Percentiles rank a stretch among this genome's conserved stretches.
Conservation (phyloP, 2,888 invertebrate genomes). For the Eupithecia centaureata region DNA sequence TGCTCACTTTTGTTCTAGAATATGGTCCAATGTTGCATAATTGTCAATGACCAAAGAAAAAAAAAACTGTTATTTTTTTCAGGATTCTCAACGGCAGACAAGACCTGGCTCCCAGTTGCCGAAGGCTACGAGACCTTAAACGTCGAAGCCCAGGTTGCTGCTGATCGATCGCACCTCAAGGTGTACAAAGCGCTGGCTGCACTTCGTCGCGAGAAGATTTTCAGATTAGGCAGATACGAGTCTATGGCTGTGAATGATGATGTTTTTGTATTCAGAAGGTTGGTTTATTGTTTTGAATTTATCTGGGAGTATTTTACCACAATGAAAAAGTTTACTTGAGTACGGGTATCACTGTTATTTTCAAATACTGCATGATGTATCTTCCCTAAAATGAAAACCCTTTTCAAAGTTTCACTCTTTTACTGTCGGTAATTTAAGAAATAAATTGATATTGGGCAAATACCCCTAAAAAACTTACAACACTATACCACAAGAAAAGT, state of each 20-base stretch:
- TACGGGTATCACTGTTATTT: too few relatives aligned
- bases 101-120: conserved; percentile 88
- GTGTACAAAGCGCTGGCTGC: conserved; percentile 84
- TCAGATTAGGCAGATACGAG: conserved; percentile 81
- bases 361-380: neutral
- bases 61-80: neutral
- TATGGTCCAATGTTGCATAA: neutral
- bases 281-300: conserved; percentile 16
- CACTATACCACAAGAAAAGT: neutral
- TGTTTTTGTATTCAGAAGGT: conserved; percentile 84
- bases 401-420: neutral
- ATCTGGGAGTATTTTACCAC: neutral
- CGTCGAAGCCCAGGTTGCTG: conserved; percentile 78
- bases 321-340: neutral
- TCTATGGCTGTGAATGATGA: conserved; percentile 81
- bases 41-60: neutral
- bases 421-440: neutral
- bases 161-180: conserved; percentile 83
- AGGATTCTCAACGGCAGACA: conserved; percentile 85
- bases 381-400: neutral
- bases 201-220: conserved; percentile 79
- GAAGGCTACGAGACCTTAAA: conserved; percentile 85
- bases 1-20: neutral
- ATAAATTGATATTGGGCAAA: neutral
- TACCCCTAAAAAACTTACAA: neutral